These are phyloP conservation scores for Drosophila fulvimacula DNA, from an alignment of 2,888 invertebrate genomes.

Conservation along the genomic window DNA sequence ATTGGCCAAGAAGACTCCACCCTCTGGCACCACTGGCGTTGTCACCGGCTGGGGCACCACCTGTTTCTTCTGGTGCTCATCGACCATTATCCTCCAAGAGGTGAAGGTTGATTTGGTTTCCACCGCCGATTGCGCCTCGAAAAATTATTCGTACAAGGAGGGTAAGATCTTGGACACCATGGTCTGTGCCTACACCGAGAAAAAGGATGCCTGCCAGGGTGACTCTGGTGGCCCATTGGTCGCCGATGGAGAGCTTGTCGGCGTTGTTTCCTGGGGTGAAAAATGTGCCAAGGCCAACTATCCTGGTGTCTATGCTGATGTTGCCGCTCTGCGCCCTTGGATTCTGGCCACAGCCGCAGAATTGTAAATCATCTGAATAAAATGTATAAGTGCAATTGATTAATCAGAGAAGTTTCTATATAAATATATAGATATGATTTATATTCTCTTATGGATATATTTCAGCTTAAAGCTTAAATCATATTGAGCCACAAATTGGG, in stretches of 20 bases:
- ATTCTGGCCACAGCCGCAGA: slow-evolving; percentile 37
- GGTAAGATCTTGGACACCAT: slow-evolving; percentile 68
- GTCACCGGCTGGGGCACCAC: slow-evolving; percentile 84
- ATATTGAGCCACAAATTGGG: no score
- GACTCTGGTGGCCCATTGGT: slow-evolving; percentile 85
- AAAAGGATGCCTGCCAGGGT: slow-evolving; percentile 83
- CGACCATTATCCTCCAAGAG: slow-evolving; percentile 47
- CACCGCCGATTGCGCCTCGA: slow-evolving; percentile 28
- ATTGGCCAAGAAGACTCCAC: slow-evolving; percentile 68
- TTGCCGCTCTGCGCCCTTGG: slow-evolving; percentile 67
- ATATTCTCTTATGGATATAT: no score
- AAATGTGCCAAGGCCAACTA: slow-evolving; percentile 79
- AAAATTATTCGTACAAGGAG: slow-evolving; percentile 55
- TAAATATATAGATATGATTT: no score
- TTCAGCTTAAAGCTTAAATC: no score
- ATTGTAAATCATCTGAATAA: slow-evolving; percentile 52
- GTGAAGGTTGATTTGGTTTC: slow-evolving; percentile 66
- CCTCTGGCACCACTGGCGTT: slow-evolving; percentile 70
- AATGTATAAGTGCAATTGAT: not conserved
- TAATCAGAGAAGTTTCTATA: not conserved
- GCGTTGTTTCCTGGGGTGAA: slow-evolving; percentile 84
- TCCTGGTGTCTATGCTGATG: slow-evolving; percentile 83
- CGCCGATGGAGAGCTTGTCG: slow-evolving; percentile 67
- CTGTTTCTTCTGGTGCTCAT: slow-evolving; percentile 61
- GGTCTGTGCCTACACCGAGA: slow-evolving; percentile 78